Base-by-base conservation (phyloP, 2,888 invertebrate species). In the Hylaea fasciaria region DNA sequence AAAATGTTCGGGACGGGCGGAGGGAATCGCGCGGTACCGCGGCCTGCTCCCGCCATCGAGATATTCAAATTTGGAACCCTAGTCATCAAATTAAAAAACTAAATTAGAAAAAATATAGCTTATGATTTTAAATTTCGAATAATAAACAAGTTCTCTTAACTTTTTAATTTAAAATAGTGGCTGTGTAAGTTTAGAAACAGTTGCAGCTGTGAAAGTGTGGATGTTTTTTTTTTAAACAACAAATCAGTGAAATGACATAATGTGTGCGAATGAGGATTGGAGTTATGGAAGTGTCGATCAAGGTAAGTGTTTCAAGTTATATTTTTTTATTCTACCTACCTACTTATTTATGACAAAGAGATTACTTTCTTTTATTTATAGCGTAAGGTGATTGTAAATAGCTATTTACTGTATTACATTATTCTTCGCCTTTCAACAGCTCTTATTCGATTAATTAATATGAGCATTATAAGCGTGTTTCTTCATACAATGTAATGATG, bases 1-100 rank as follows among this genome's bases (percentile, higher is more conserved):
- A 88, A 87, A 88, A 87, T 86, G 86, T 81, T 83, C 73, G 84
- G 73, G 73, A 75, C 73, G 77, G 76, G 82, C 82, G 84, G 61
- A 57, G 56, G 83, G 75, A 77, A 80, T 71, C 78, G 81, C 80
- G 80, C 76, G 80, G 78, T 70, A 74, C 73, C 74, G 69, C 74
- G 71, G 68, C 73, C 71, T 70, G 67, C 81, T 82, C 89, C 85
- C 89, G 89, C 87, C 87, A 85, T 76, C 80, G 80, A 71, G 61
- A 80, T 81, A 81, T 89, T 89, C 78, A 87, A 89, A 89, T 82
- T 80, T 78, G 47, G 32, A 53, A 57, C 53, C 54, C 41, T 58
- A 56, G 58, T 65, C 62, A 53, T 48, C n/a, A 37, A 58, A 64
- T 57, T 32, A 45, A 54, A 53, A 57, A 64, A 37, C 37, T n/a